Base-by-base conservation (phyloP, 2,888 invertebrate species). In the Pomacea canaliculata region DNA sequence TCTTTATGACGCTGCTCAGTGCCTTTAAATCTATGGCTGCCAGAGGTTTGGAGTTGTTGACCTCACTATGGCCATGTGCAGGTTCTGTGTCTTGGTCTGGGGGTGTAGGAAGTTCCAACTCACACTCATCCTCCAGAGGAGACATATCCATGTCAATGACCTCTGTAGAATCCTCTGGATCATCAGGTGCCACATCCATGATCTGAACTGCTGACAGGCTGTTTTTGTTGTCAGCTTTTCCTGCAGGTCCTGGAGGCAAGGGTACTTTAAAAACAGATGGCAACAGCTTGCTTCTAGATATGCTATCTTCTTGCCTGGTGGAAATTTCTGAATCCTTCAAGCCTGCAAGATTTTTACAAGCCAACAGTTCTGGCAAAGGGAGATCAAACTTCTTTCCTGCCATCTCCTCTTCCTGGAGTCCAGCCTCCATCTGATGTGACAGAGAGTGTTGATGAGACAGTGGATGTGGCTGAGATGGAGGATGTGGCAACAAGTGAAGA, bases 111-210 rank as follows among this genome's bases (percentile, higher is more conserved):
- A 87, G 83, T 78, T 87, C 87, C 67, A 88, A 83, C 75, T 85
- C 85, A 63, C 83, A 84, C 51, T 86, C 87, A 62, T 87, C 86
- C 51, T 87, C 86, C 4, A 86, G 80, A 7, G 90, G 89, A 23
- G 88, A 88, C 89, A 94, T 93, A 83, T 95, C 95, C 91, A 94
- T 93, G 82, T 93, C 93, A 70, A 93, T 85, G 16, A 91, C 93
- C 83, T 94, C 94, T 63, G 92, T 92, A 23, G 86, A 84, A 66
- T 88, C 88, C 51, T 77, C 76, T 9, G 79, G 76, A 16, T 79
- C 82, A 68, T 75, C 69, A 16, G 51, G 49, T 49, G 51, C 70
- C 23, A 51, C 37, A 16, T 72, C 18, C 49, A 68, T 27, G 23
- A 49, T 9, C 59, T 68, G 49, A n/a, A 13, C 68, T 48, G 48